phyloP scores from a whole-genome alignment of 2,888 invertebrate genomes.

The Pharmacophagus antenor region DNA sequence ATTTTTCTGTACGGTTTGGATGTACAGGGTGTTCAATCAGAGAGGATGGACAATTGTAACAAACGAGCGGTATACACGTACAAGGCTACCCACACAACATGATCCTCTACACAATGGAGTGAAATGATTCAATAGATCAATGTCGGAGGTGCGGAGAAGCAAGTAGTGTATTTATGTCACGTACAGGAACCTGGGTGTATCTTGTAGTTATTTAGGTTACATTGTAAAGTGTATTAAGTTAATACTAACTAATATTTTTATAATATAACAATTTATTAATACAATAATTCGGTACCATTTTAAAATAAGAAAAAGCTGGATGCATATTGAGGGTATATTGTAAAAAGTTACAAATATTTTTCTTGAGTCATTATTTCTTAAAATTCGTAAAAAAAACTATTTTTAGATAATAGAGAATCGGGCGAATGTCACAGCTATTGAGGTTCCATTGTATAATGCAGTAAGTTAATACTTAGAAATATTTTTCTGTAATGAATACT shows the following conservation, averaged over 20 bases:
- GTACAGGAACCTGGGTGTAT: constrained; percentile 20
- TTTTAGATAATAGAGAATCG: too few species aligned
- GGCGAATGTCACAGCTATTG: too few species aligned
- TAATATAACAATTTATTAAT: not conserved
- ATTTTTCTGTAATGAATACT: too few species aligned
- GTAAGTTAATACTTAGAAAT: too few species aligned
- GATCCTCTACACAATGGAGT: constrained; percentile 44
- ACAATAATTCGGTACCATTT: too few species aligned
- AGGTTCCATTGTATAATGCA: too few species aligned
- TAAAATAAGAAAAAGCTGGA: too few species aligned
- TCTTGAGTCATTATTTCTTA: too few species aligned
- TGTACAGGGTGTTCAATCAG: constrained; percentile 46
- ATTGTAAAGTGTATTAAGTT: constrained; percentile 1
- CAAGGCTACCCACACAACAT: constrained; percentile 20
- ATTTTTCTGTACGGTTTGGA: not conserved
- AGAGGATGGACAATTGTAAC: constrained; percentile 43
- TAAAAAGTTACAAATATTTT: too few species aligned
- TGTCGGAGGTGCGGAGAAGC: constrained; percentile 36
- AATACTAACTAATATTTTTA: not conserved
- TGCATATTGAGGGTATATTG: too few species aligned
- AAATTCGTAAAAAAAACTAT: too few species aligned
- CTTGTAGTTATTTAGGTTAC: constrained; percentile 8
- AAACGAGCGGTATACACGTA: constrained; percentile 26
- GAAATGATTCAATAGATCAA: constrained; percentile 58
- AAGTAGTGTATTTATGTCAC: constrained; percentile 24